Percentiles rank a stretch among this genome's conserved stretches.
Conservation (phyloP, 2,797 vertebrate genomes). For the Lophura swinhoii region DNA sequence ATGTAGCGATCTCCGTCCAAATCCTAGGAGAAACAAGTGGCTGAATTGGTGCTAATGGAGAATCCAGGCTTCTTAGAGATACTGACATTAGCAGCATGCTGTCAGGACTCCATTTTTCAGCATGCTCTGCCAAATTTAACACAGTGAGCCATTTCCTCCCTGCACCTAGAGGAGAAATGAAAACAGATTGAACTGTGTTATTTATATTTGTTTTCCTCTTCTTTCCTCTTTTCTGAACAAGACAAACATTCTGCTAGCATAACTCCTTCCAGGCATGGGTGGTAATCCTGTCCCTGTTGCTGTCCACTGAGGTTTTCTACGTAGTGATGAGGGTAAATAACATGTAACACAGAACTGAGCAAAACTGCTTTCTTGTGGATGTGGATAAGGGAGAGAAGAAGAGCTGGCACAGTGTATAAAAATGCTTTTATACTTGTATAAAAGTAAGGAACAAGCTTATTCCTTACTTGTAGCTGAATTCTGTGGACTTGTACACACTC, state of each 20-base stretch:
- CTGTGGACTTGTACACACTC: fast-evolving
- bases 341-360: fast-evolving
- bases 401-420: background rate
- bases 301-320: background rate
- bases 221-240: background rate
- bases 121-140: background rate
- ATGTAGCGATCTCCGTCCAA: background rate
- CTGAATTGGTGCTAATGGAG: background rate
- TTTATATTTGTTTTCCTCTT: background rate
- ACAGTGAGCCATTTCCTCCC: background rate
- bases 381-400: background rate
- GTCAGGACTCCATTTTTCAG: background rate
- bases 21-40: background rate
- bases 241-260: background rate
- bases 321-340: background rate
- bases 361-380: background rate
- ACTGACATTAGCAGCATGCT: background rate
- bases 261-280: background rate
- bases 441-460: background rate
- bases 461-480: background rate
- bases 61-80: background rate
- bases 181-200: background rate
- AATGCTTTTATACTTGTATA: background rate
- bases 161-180: background rate
- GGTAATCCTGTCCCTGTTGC: background rate